Base-by-base conservation (phyloP, 2,888 invertebrate species). In the Dromius quadrimaculatus region DNA sequence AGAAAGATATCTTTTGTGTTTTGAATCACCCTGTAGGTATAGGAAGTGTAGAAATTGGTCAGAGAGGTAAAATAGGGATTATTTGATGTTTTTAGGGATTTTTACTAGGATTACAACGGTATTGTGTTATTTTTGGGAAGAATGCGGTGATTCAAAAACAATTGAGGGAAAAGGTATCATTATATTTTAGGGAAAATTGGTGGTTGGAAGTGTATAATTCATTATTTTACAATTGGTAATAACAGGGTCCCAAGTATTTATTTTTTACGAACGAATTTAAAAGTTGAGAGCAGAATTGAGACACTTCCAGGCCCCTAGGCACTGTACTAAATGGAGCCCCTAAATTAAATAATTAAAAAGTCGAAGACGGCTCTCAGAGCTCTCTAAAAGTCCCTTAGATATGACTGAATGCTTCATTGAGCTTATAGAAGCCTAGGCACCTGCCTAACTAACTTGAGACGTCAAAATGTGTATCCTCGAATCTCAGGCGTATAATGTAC, bases 71-170 rank as follows among this genome's bases (percentile, higher is more conserved):
- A 8, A 19, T 9, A 17, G n/a, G 47, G 9, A 13, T 4, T 64
- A 34, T 64, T 64, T 64, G 64, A 50, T 64, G 41, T 63, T 64
- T 64, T 47, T 64, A 32, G 17, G 64, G 64, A 20, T 19, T 50
- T 59, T 64, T 64, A 50, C 64, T 50, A 50, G 50, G 20, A 23
- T 62, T 23, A 17, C 13, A 59, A 0, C 13, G 41, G 13, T 41
- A 62, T 62, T 20, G 19, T 11, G 11, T 63, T 63, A 15, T 43
- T 45, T 47, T 63, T 13, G 36, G 4, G 19, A 63, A 63, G 34
- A 63, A 28, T 63, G 63, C 63, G 63, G 63, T 63, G 45, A 41
- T 59, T 59, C 36, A 36, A 36, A 59, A 36, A 59, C 59, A 59
- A 59, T 59, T 59, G 17, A 9, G 20, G 32, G 17, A 32, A 57